phyloP scores from a whole-genome alignment of 35 echinoderm and acorn worm genomes.

The Ptychodera flava region DNA sequence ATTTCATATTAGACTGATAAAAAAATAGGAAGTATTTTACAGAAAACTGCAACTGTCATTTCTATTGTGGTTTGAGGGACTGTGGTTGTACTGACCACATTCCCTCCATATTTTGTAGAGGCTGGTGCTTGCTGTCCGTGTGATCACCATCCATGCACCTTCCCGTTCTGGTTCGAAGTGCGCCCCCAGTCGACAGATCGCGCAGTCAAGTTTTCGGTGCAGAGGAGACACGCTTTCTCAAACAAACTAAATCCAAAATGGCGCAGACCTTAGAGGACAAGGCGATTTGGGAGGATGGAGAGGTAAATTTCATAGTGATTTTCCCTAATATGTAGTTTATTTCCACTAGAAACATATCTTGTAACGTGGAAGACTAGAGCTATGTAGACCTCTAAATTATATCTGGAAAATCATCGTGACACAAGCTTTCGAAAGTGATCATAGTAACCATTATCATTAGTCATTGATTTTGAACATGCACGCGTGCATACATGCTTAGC shows the following conservation, averaged over 20 bases:
- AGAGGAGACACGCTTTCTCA: neutral
- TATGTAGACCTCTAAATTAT: too few species aligned
- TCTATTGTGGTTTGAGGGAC: too few species aligned
- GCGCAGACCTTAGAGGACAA: constrained; percentile 70
- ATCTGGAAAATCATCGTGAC: neutral
- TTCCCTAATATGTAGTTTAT: neutral
- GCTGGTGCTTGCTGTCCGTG: too few species aligned
- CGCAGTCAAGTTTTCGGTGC: too few species aligned
- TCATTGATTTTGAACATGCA: neutral
- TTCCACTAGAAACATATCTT: neutral
- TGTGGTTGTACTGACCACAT: too few species aligned
- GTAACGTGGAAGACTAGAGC: neutral
- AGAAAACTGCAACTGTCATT: too few species aligned
- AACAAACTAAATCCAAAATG: neutral
- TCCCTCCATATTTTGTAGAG: too few species aligned
- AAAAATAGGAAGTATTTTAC: too few species aligned
- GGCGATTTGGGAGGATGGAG: constrained; percentile 98
- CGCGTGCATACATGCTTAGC: neutral
- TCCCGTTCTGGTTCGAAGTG: too few species aligned
- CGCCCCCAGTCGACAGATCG: too few species aligned
- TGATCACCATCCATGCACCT: too few species aligned
- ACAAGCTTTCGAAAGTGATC: neutral
- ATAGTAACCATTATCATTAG: neutral
- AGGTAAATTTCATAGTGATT: constrained; percentile 46
- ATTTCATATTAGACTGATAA: too few species aligned